These are phyloP conservation scores for Myrmecophaga tridactyla DNA, from an alignment of 2,113 vertebrate species.

Conservation along the genomic window DNA sequence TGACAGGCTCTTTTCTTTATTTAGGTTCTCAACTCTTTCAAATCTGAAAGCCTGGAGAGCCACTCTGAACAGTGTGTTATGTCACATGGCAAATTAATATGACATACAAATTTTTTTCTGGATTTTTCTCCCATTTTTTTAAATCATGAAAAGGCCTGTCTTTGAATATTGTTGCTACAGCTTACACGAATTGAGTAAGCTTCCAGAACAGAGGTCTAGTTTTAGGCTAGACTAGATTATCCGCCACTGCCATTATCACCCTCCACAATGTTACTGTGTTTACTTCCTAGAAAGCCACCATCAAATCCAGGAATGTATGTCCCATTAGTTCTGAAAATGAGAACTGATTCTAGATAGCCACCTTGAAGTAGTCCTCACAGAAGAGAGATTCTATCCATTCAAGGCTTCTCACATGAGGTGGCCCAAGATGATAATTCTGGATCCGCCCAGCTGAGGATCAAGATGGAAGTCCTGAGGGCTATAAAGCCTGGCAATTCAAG, in stretches of 20 bases:
- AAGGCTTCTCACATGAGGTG: not conserved
- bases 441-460: not conserved
- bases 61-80: not conserved
- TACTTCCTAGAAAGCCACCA: not conserved
- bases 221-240: not conserved
- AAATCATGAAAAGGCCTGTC: not conserved
- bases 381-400: not conserved
- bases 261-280: not conserved
- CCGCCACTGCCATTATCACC: not conserved
- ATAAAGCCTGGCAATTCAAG: not conserved
- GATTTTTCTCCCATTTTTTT: not conserved
- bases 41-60: not conserved
- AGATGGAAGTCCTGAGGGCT: not conserved
- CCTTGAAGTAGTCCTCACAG: not conserved
- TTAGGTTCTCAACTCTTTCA: not conserved
- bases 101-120: not conserved
- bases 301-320: not conserved
- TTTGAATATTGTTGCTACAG: conserved; percentile 22
- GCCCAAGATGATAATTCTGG: not conserved
- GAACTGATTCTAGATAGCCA: not conserved
- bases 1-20: not conserved
- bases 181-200: not conserved
- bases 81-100: not conserved
- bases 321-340: not conserved
- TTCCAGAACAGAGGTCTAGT: not conserved